Evolutionary conservation across 2,888 invertebrate genomes (phyloP), one percentile per base, ranked within the genome.

Genomic region (Euplexia lucipara): DNA sequence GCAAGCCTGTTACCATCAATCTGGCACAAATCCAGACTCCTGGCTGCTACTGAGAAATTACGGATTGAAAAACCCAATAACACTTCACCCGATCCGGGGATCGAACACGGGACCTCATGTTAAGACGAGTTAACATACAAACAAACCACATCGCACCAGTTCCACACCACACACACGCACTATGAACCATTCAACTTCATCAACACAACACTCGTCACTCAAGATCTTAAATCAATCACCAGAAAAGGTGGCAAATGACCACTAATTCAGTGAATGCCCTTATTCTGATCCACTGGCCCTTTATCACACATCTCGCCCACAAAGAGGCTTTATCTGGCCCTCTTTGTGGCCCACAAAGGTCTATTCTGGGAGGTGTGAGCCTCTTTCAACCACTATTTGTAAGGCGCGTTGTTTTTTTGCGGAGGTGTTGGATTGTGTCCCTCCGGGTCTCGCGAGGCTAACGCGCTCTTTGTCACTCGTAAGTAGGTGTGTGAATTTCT

Each of bases 321-420:
- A 82, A 83, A 79, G 69, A 65, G 47, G 65, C 85, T 88, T 89
- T 87, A 86, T 88, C 82, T 83, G 59, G 67, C 57, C 80, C 61
- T 77, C 80, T 81, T 89, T 87, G 80, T 87, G 76, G 35, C 41
- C 45, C 78, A 88, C 88, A 89, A 89, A 82, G 78, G 80, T 47
- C 81, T 75, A 83, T 85, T 88, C 83, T 83, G 79, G 83, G 64
- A 89, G 89, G 89, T 89, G 89, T 89, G 88, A 88, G 85, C 48
- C 60, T 60, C 79, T 81, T 82, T 81, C 69, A 81, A 61, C 48
- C 72, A 63, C 42, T 75, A 62, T 61, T 70, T 67, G 70, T 74
- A 70, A 54, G 76, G 48, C 59, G 60, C 45, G 58, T 77, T 65
- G 68, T 69, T 73, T 78, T 82, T 81, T 81, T 73, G 69, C 22